Evolutionary conservation across 2,797 vertebrate species (phyloP), one percentile per base, ranked within the genome.

Genomic region (Chelon auratus): DNA sequence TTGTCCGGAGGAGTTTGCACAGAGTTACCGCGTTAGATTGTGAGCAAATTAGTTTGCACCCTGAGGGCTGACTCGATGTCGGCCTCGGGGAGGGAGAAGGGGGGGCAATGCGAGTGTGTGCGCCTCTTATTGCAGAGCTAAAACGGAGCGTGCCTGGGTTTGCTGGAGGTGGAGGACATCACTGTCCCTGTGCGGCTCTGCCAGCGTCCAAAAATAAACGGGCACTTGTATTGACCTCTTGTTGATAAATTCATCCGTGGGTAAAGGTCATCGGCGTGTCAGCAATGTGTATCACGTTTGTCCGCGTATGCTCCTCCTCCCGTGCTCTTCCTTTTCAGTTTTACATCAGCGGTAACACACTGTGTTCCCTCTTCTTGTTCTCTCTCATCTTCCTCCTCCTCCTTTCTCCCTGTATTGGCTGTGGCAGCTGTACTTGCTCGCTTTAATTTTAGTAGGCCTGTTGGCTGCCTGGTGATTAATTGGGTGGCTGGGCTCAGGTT

Each of bases 121-220:
- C 56, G 52, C 60, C 9, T 13, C 30, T 62, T 30, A 13, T 50
- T 69, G 66, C 64, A 24, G 42, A 24, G 63, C 62, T 62, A 9
- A 71, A 55, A 45, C 36, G 55, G 43, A 26, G 39, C 30, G 51
- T 54, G 59, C 43, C 58, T 30, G 71, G 26, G 63, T 55, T 60
- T 30, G 39, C 59, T 40, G 67, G 53, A 80, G 57, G 65, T 58
- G 62, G 60, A 83, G 80, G 71, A 73, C 81, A 75, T 80, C 84
- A 65, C 83, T 36, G 82, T 65, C 61, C 70, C 62, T 8, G 17
- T 80, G 59, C 68, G 72, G 56, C 80, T 84, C 71, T 87, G 77
- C 72, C 73, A 72, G 72, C 4, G 10, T 77, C 82, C 78, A 80
- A 87, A 92, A 90, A 91, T 91, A 92, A 88, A 85, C 11, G 15